phyloP scores from a whole-genome alignment of 2,113 vertebrate genomes.

The Aythya baeri region DNA sequence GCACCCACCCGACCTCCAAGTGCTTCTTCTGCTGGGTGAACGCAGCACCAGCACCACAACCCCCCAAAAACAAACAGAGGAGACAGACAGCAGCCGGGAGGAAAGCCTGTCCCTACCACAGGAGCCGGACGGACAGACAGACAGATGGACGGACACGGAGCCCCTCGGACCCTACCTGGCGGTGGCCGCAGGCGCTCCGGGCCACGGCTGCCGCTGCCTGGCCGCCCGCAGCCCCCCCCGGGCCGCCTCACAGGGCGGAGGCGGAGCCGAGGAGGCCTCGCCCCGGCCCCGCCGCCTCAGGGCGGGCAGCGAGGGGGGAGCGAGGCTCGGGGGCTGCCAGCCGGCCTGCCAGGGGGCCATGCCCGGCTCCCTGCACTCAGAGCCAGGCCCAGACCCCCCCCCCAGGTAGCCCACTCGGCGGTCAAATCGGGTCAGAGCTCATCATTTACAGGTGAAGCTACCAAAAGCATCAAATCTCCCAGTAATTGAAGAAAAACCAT shows the following conservation, averaged over 20 bases:
- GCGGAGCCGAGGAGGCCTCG: background rate
- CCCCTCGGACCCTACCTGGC: background rate
- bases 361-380: no score
- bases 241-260: no score
- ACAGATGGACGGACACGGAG: rapidly evolving
- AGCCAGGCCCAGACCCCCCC: background rate
- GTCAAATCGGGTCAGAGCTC: background rate
- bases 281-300: background rate
- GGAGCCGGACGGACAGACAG: rapidly evolving
- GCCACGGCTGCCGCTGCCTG: background rate
- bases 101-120: background rate
- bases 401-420: background rate
- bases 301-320: background rate
- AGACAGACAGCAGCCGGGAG: background rate
- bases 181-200: background rate
- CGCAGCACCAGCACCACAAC: rapidly evolving
- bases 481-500: background rate
- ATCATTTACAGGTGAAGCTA: background rate
- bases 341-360: no score
- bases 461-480: background rate
- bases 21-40: background rate
- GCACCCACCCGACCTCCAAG: background rate
- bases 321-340: no score
- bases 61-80: background rate
- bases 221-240: background rate